Evolutionary conservation across 1,140 invertebrate species (phyloP), one percentile per base, ranked within the genome.

Genomic region (Diorhabda elongata): DNA sequence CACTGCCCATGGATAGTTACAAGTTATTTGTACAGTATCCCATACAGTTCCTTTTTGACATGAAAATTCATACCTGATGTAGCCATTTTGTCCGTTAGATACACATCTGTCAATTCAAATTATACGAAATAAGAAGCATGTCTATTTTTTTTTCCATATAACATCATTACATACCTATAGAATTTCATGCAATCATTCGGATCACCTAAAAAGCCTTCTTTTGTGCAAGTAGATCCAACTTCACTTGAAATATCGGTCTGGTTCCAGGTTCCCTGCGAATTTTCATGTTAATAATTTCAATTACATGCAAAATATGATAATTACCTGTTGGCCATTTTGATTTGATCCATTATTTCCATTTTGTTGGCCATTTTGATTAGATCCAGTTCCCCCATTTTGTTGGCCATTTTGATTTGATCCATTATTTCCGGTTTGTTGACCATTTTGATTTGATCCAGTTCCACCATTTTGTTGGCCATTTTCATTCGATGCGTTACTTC

Each of bases 121-220:
- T 52, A 4, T 52, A 52, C n/a, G 6, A 52, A 8, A 3, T 52
- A 52, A 8, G 6, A 2, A 6, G 2, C n/a, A 52, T 52, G 6
- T 8, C 2, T 8, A 4, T n/a, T 52, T 52, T 52, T n/a, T 52
- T 52, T 8, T 3, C 6, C 2, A 52, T 8, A 52, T 52, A 52
- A 52, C 8, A 52, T 84, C 67, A 84, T 83, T 11, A 92, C 88
- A 80, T 91, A 93, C 80, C 91, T 86, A 76, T 92, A 92, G 78
- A 93, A 94, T 78, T 90, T 91, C 70, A 83, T 87, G 75, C 92
- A 94, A 76, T 93, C 85, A 71, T 84, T 80, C 58, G 82, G 83
- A 81, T 92, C 87, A 44, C 86, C 85, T 71, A 89, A 82, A 81
- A 90, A 92, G 44, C 75, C 72, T 71, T 74, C 71, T 67, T 59